phyloP scores from a whole-genome alignment of 2,888 invertebrate genomes.

The Lithophane socia region DNA sequence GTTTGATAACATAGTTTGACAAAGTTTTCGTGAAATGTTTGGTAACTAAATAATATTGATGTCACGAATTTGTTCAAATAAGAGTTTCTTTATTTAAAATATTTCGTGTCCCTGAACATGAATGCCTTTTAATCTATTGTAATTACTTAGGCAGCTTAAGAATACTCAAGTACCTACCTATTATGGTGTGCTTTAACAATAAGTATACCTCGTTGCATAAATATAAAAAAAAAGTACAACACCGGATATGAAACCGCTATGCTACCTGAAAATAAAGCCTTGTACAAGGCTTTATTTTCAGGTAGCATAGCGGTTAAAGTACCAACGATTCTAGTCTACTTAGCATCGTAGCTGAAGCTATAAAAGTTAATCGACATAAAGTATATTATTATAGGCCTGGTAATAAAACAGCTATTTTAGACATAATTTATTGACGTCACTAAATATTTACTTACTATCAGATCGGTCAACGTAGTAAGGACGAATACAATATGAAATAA shows the following conservation, averaged over 20 bases:
- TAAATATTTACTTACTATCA: conserved; percentile 37
- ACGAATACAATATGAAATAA: conserved; percentile 20
- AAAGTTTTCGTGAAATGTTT: conserved; percentile 28
- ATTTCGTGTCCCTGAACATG: conserved; percentile 10
- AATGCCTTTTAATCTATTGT: conserved; percentile 4
- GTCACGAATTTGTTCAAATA: conserved; percentile 13
- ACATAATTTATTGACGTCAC: conserved; percentile 39
- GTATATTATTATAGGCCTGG: conserved; percentile 17
- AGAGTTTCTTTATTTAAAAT: conserved; percentile 9
- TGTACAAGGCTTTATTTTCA: neutral
- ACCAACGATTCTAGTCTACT: neutral
- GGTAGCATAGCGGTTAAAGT: too few species aligned
- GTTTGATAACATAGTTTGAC: conserved; percentile 28
- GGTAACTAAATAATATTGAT: conserved; percentile 15
- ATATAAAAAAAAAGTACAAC: neutral
- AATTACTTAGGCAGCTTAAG: conserved; percentile 6
- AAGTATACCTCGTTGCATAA: neutral
- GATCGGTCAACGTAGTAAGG: conserved; percentile 37
- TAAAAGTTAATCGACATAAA: conserved; percentile 40
- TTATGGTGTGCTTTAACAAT: neutral
- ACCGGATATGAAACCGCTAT: too few species aligned
- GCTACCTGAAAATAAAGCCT: neutral
- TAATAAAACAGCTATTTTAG: conserved; percentile 35
- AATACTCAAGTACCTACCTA: conserved; percentile 8
- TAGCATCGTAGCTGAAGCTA: conserved; percentile 16